These are phyloP conservation scores for Polypedilum vanderplanki DNA, from an alignment of 1,140 invertebrate species.

Conservation along the genomic window DNA sequence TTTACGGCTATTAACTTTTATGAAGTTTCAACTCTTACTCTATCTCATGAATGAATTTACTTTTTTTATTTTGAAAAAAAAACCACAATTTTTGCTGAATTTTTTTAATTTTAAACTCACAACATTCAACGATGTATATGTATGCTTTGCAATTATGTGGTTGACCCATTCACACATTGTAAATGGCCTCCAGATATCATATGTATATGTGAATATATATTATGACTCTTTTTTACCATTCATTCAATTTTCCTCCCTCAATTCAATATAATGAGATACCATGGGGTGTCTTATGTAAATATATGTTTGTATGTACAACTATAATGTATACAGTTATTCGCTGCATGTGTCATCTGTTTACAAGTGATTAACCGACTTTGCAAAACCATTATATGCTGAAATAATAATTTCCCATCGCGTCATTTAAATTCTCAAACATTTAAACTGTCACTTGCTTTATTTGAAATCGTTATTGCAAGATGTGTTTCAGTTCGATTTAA, in stretches of 20 bases:
- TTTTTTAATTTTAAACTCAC: neutral
- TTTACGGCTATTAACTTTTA: constrained; percentile 19
- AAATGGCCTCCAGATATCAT: neutral
- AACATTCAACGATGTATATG: neutral
- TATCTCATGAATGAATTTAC: neutral
- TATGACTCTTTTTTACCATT: no score
- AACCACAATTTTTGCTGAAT: neutral
- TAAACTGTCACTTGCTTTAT: neutral
- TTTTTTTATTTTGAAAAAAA: constrained; percentile 5
- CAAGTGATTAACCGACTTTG: constrained; percentile 9
- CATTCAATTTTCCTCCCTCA: no score
- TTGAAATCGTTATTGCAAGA: neutral
- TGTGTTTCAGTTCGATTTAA: neutral
- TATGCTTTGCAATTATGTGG: constrained; percentile 12
- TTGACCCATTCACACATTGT: constrained; percentile 16
- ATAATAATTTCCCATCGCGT: neutral
- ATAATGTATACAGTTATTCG: neutral
- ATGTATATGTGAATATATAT: no score
- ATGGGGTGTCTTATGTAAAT: no score
- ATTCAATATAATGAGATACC: no score
- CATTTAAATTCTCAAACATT: no score
- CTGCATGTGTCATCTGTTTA: constrained; percentile 5
- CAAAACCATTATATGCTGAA: neutral
- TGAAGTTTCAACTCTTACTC: neutral
- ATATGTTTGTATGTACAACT: no score